Percentiles rank a stretch among this genome's conserved stretches.
These are phyloP conservation scores for Craniophora ligustri DNA, from an alignment of 2,888 invertebrate genomes.

Conservation along the genomic window DNA sequence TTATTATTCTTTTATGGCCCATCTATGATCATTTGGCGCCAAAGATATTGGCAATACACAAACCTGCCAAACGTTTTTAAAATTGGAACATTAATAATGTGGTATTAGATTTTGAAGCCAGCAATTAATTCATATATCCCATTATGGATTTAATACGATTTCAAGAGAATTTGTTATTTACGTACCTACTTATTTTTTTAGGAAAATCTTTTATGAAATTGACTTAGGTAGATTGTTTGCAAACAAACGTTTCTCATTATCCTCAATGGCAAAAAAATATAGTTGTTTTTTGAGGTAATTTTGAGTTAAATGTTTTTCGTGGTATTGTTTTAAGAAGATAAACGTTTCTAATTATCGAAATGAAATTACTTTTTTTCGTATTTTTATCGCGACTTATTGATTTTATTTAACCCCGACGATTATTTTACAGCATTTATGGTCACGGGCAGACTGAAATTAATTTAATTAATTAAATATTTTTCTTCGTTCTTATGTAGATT, in stretches of 20 bases:
- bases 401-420: no score
- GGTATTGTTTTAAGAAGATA: no score
- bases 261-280: not conserved
- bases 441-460: no score
- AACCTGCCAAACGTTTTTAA: conserved; percentile 15
- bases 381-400: no score
- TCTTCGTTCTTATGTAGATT: no score
- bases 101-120: not conserved
- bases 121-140: not conserved
- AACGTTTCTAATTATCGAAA: no score
- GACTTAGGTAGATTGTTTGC: not conserved
- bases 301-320: no score
- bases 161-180: not conserved
- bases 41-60: conserved; percentile 22
- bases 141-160: not conserved
- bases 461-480: no score
- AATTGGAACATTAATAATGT: conserved; percentile 7
- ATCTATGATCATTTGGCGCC: conserved; percentile 25
- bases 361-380: no score
- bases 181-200: no score
- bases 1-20: conserved; percentile 35
- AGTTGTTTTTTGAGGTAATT: no score
- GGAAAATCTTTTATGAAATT: not conserved
- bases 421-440: no score
- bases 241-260: not conserved